Conservation (phyloP, 2,888 invertebrate genomes). For the Epistrophe grossulariae region DNA sequence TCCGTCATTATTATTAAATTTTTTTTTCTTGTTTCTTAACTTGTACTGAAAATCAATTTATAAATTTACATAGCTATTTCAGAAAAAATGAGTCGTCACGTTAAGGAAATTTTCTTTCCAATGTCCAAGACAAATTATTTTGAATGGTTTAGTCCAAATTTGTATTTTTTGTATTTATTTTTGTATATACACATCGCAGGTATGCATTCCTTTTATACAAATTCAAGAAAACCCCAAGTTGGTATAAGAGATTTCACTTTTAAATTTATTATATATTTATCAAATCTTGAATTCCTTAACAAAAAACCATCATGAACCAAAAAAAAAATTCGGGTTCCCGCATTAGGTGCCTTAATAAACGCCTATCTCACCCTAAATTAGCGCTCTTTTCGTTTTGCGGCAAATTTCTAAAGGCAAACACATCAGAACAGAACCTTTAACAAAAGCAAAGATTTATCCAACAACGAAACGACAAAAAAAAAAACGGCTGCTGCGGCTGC, state of each 20-base stretch:
- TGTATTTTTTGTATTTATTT: not conserved
- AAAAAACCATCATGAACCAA: constrained; percentile 22
- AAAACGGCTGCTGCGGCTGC: constrained; percentile 58
- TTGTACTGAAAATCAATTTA: too few relatives aligned
- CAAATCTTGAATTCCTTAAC: constrained; percentile 50
- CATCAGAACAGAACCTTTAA: not conserved
- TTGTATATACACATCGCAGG: not conserved
- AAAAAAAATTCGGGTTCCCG: constrained; percentile 55
- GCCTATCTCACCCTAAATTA: constrained; percentile 73
- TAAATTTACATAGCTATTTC: too few relatives aligned
- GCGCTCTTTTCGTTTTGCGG: constrained; percentile 71
- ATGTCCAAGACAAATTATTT: too few relatives aligned
- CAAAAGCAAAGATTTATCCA: constrained; percentile 29
- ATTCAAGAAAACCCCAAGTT: too few relatives aligned
- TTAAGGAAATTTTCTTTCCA: too few relatives aligned
- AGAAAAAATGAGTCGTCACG: too few relatives aligned
- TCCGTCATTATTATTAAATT: too few relatives aligned
- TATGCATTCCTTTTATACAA: too few relatives aligned
- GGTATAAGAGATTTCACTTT: not conserved
- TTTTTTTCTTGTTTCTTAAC: too few relatives aligned
- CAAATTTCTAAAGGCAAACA: constrained; percentile 73
- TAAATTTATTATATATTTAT: constrained; percentile 39
- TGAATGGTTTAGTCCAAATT: too few relatives aligned
- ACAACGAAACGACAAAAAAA: constrained; percentile 21
- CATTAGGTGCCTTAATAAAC: constrained; percentile 74